phyloP scores from a whole-genome alignment of 2,113 vertebrate genomes.

The Datnioides undecimradiatus region DNA sequence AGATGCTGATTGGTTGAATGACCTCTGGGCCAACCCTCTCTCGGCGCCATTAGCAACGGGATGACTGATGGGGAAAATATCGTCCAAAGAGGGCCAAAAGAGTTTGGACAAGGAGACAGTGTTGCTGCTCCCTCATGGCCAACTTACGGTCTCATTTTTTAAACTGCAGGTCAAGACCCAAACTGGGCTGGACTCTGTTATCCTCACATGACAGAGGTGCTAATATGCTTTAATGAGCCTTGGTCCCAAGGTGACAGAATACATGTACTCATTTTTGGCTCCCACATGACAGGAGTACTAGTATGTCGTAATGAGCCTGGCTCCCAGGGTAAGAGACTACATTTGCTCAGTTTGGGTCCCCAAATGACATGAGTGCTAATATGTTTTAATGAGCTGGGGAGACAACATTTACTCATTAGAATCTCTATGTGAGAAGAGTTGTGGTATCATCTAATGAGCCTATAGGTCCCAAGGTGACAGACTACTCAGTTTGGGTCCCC shows the following conservation, averaged over 20 bases:
- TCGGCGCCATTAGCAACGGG: constrained; percentile 53
- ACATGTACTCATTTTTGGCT: constrained; percentile 34
- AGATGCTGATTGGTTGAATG: constrained; percentile 70
- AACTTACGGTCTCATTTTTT: constrained; percentile 31
- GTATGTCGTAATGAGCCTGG: constrained; percentile 50
- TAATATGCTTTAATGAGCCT: constrained; percentile 66
- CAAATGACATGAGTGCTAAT: constrained; percentile 49
- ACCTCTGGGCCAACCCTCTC: constrained; percentile 65
- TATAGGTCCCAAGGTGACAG: constrained; percentile 33
- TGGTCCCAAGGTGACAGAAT: constrained; percentile 34
- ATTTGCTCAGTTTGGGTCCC: constrained; percentile 35
- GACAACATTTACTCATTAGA: constrained; percentile 25
- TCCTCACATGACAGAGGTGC: constrained; percentile 48
- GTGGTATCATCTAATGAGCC: constrained; percentile 45
- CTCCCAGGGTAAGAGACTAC: constrained; percentile 10
- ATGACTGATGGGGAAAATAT: constrained; percentile 60
- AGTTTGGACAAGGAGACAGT: constrained; percentile 45
- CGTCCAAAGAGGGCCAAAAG: constrained; percentile 36
- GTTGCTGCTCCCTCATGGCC: constrained; percentile 32
- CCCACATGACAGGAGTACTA: constrained; percentile 41
- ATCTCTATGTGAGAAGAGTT: constrained; percentile 10
- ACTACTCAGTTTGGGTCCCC: constrained; percentile 7
- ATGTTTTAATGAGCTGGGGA: constrained; percentile 53
- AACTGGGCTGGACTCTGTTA: constrained; percentile 47
- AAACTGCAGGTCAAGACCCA: constrained; percentile 52